These are phyloP conservation scores for Lithosia quadra DNA, from an alignment of 2,888 invertebrate genomes.

Conservation along the genomic window DNA sequence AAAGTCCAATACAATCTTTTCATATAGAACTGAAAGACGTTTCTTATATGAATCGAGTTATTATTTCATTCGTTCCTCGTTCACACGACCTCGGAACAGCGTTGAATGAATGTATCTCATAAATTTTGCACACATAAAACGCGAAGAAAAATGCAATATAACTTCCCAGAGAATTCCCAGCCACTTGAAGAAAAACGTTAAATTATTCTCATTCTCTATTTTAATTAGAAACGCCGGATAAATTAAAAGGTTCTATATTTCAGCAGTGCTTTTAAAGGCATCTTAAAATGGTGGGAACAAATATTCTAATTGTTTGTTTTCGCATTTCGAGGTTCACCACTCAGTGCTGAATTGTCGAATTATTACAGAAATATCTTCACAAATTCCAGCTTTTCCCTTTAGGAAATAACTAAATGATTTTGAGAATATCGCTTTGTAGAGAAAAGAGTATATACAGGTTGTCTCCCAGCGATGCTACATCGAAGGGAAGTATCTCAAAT, in stretches of 20 bases:
- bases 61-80: background rate
- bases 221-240: conserved; percentile 17
- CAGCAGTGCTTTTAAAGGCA: conserved; percentile 7
- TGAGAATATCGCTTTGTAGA: background rate
- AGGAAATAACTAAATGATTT: background rate
- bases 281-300: background rate
- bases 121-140: background rate
- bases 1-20: no score
- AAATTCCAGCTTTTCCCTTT: background rate
- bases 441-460: no score
- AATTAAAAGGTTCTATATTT: conserved; percentile 16
- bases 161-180: background rate
- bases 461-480: no score
- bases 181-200: conserved; percentile 1
- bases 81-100: background rate
- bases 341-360: background rate
- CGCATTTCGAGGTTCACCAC: background rate
- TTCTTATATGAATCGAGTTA: background rate
- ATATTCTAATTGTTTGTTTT: conserved; percentile 11
- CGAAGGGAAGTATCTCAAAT: no score
- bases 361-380: background rate
- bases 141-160: background rate
- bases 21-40: background rate
- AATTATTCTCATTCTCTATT: conserved; percentile 19
- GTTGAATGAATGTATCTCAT: background rate